phyloP scores from a whole-genome alignment of 2,113 vertebrate genomes.

The Carassius auratus region DNA sequence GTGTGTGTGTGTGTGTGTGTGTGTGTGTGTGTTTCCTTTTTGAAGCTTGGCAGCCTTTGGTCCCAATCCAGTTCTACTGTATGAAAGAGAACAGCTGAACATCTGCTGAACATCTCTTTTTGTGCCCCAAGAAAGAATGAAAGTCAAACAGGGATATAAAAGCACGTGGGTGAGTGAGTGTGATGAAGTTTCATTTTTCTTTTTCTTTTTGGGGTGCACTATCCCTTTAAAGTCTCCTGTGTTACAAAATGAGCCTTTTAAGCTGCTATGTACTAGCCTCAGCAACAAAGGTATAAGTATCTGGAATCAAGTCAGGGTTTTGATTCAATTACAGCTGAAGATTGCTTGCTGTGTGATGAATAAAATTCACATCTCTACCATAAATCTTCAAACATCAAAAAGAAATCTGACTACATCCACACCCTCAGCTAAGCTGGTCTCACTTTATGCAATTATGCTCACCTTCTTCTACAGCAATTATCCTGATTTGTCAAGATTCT shows the following conservation, averaged over 20 bases:
- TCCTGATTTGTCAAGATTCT: conserved; percentile 42
- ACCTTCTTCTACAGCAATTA: conserved; percentile 43
- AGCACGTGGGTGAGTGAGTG: background rate
- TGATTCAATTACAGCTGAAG: conserved; percentile 23
- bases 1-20: no score
- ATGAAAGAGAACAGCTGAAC: background rate
- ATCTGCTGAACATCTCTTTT: background rate
- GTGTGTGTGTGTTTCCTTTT: background rate
- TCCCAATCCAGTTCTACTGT: background rate
- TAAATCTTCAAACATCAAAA: conserved; percentile 38
- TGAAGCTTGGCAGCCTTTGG: background rate
- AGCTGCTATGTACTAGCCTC: background rate
- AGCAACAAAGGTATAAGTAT: background rate
- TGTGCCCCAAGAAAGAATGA: background rate
- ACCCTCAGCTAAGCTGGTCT: conserved; percentile 4
- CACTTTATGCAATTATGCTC: conserved; percentile 33
- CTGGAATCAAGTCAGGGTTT: conserved; percentile 11
- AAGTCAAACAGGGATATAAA: background rate
- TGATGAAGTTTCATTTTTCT: background rate
- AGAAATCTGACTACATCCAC: conserved; percentile 28
- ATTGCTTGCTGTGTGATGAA: conserved; percentile 25
- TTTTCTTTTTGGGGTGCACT: background rate
- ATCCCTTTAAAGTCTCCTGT: background rate
- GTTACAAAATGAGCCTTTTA: background rate
- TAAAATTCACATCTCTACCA: background rate